Conservation (phyloP, 2,888 invertebrate species). For the Lepidocyrtoides sp. region DNA sequence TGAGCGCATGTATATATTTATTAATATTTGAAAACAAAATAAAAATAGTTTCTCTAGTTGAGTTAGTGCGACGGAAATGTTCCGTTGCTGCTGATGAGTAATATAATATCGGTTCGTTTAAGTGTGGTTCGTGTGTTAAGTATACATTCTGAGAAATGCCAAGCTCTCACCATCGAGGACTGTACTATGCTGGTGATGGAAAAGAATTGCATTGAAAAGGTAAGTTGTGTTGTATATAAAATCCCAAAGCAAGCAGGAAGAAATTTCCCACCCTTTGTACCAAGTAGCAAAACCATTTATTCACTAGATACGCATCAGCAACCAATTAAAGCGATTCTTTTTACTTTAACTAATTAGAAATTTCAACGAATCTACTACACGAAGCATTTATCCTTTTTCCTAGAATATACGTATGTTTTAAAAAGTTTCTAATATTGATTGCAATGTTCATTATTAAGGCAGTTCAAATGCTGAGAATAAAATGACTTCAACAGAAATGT, state of each 20-base stretch:
- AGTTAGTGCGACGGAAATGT: not conserved
- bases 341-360: slow-evolving; percentile 84
- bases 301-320: slow-evolving; percentile 66
- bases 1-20: slow-evolving; percentile 4
- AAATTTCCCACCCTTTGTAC: not conserved
- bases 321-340: slow-evolving; percentile 83
- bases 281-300: not conserved
- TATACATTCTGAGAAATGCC: not conserved
- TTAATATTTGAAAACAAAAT: slow-evolving; percentile 33
- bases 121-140: not conserved
- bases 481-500: too few relatives aligned
- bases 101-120: not conserved
- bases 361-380: too few relatives aligned
- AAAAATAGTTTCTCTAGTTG: not conserved
- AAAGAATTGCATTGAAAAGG: slow-evolving; percentile 26
- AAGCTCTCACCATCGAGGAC: not conserved
- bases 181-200: not conserved
- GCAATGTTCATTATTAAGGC: too few relatives aligned
- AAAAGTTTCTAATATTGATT: too few relatives aligned
- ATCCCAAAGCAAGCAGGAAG: not conserved
- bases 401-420: too few relatives aligned
- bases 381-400: too few relatives aligned
- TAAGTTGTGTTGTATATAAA: too few relatives aligned
- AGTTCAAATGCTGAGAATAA: too few relatives aligned
- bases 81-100: not conserved